Percentiles rank a stretch among this genome's conserved stretches.
These are phyloP conservation scores for Crax fasciolata DNA, from an alignment of 2,797 vertebrate species.

Conservation along the genomic window DNA sequence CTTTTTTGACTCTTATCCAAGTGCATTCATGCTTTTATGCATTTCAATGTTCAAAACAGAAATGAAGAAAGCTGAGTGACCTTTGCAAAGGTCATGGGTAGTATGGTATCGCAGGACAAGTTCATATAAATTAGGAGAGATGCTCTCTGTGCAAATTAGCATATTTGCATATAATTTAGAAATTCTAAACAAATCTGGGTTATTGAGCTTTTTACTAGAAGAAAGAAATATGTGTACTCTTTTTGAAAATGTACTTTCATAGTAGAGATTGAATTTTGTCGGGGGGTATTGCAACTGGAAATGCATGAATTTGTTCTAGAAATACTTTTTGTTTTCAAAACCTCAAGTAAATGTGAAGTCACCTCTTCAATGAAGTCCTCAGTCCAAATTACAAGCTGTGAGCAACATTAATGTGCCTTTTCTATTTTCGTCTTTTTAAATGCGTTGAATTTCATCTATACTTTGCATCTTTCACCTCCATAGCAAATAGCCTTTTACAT, in stretches of 20 bases:
- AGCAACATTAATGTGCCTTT: neutral
- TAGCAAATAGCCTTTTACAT: neutral
- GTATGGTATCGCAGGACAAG: neutral
- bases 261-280: neutral
- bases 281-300: neutral
- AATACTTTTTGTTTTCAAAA: neutral
- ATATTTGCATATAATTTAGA: neutral
- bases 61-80: neutral
- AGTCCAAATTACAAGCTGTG: neutral
- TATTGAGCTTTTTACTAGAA: neutral
- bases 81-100: neutral
- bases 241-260: neutral
- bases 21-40: accelerated
- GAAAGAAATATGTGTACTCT: neutral
- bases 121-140: neutral
- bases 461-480: neutral
- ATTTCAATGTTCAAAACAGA: neutral
- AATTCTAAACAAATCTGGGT: neutral
- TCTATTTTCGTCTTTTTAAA: neutral
- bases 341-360: neutral
- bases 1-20: neutral
- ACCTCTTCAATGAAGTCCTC: neutral
- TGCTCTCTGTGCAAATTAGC: neutral
- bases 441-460: neutral
- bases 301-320: neutral